Evolutionary conservation across 2,797 vertebrate genomes (phyloP), one percentile per base, ranked within the genome.

Genomic region (Crocidura indochinensis): DNA sequence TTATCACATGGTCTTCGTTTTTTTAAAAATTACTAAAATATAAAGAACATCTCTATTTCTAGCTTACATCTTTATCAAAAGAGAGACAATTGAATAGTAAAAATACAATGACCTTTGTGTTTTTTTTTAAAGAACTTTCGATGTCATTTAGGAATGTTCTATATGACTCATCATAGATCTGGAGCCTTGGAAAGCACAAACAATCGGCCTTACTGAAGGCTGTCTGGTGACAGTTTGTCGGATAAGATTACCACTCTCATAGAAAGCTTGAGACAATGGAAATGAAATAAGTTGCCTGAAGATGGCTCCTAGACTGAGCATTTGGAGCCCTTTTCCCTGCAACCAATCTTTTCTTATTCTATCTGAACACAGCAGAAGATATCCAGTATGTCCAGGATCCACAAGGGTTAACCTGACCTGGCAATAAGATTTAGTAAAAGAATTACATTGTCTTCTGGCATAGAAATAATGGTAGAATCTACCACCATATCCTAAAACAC

Each of bases 161-260:
- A 12, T 9, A 80, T 47, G 44, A 75, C 11, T 88, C 53, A 46
- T 56, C 8, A 47, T 53, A 68, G 56, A 73, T 20, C 73, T 74
- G 26, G 72, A 82, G 19, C 24, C 49, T 90, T 62, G 5, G 20
- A 47, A 94, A 93, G 74, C 53, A n/a, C 11, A 29, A 79, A 69
- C 94, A 93, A 96, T 96, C 96, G 96, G 91, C 68, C 27, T 44
- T 56, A 88, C 49, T 96, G 88, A 96, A 96, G 94, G 11, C 90
- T 93, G 86, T 91, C 84, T 87, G 72, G 85, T 94, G 94, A 76
- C 83, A 78, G 1, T 64, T 17, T 85, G 93, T 94, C 64, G 68
- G 91, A 94, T 95, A 96, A 91, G 86, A 96, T 91, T 96, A 95
- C 95, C 94, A 76, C 89, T 97, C 95, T 72, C 6, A 88, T 96